A percentile compares a stretch with the other conserved stretches of the same genome.
Conservation (phyloP, 2,113 vertebrate species). For the Aramus guarauna region DNA sequence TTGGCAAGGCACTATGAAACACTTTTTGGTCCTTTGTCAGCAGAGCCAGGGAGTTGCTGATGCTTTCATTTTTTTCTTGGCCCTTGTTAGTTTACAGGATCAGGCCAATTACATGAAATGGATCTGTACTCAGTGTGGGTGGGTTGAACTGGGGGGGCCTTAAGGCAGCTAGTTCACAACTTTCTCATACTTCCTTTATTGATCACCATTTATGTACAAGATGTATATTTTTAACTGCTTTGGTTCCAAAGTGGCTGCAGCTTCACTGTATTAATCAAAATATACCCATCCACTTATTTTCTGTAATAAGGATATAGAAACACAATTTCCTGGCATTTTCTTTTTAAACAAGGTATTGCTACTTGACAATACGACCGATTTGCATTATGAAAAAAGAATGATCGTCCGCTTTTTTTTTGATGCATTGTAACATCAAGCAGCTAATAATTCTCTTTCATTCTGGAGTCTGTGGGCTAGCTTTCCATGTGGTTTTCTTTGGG, state of each 20-base stretch:
- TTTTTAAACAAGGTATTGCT: neutral
- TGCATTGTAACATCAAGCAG: neutral
- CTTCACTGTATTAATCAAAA: conserved; percentile 19
- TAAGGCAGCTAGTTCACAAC: conserved; percentile 62
- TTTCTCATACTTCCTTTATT: conserved; percentile 61
- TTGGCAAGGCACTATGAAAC: neutral
- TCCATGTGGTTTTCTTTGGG: neutral
- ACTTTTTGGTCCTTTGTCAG: conserved; percentile 7
- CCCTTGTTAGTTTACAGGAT: conserved; percentile 54
- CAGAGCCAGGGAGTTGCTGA: conserved; percentile 32
- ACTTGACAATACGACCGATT: neutral
- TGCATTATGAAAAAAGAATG: neutral
- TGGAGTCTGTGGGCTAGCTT: neutral
- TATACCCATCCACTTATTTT: neutral
- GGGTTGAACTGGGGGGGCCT: conserved; percentile 31
- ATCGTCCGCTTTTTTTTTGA: neutral
- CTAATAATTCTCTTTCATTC: neutral
- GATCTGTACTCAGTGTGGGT: conserved; percentile 50
- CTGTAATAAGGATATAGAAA: neutral
- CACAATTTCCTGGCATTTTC: neutral
- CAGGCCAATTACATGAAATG: conserved; percentile 62
- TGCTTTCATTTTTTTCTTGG: conserved; percentile 57
- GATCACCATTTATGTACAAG: conserved; percentile 60
- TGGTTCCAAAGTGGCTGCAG: conserved; percentile 33
- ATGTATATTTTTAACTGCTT: conserved; percentile 42